Evolutionary conservation across 2,113 vertebrate genomes (phyloP).

Genomic region (Nerophis lumbriciformis): DNA sequence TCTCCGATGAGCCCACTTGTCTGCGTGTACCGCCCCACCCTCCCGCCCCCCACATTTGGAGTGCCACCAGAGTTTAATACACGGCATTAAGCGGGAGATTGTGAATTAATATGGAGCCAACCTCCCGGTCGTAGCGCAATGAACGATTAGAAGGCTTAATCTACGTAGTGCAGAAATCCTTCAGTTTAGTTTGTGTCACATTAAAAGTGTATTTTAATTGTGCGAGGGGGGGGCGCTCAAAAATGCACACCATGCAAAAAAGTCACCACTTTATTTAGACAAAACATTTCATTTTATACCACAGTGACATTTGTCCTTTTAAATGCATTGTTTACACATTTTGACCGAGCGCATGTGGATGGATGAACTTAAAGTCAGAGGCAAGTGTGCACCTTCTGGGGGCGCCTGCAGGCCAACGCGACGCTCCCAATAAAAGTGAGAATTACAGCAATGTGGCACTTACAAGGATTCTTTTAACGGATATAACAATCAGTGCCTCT

Average conservation of each 20-base stretch:
- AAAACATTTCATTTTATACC: constrained; percentile 21
- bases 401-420: constrained; percentile 48
- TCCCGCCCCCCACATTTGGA: constrained; percentile 53
- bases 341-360: constrained; percentile 18
- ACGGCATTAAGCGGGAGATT: constrained; percentile 70
- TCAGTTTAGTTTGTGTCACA: constrained; percentile 59
- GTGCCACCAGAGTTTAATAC: constrained; percentile 72
- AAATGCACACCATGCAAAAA: constrained; percentile 39
- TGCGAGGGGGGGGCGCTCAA: constrained; percentile 19
- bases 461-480: constrained; percentile 56
- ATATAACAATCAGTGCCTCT: constrained; percentile 68
- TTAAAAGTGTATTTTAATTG: constrained; percentile 54
- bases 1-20: constrained; percentile 66
- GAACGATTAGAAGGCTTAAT: constrained; percentile 73
- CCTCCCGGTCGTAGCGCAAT: constrained; percentile 73
- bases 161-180: constrained; percentile 68
- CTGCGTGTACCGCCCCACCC: constrained; percentile 36
- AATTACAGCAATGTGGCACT: constrained; percentile 28
- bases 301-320: not conserved
- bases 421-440: constrained; percentile 34
- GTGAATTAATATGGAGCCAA: constrained; percentile 69
- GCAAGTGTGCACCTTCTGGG: constrained; percentile 19
- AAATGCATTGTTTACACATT: constrained; percentile 6
- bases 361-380: constrained; percentile 18
- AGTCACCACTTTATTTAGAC: constrained; percentile 12